These are phyloP conservation scores for Clarias magur DNA, from an alignment of 2,113 vertebrate genomes.

Conservation along the genomic window DNA sequence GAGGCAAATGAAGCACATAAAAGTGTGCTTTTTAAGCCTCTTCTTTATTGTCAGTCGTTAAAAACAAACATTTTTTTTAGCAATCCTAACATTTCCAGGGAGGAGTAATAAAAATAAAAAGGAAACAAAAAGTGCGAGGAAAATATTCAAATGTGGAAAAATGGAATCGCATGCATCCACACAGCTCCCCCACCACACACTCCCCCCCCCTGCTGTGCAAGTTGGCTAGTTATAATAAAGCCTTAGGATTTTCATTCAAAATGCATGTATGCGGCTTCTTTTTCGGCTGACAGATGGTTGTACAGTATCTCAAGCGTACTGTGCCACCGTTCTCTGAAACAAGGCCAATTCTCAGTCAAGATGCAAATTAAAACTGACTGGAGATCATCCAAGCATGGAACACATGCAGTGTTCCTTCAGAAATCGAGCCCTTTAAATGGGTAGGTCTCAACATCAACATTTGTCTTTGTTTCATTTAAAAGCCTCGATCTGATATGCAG, in stretches of 20 bases:
- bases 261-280: slow-evolving; percentile 33
- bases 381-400: slow-evolving; percentile 47
- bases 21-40: slow-evolving; percentile 24
- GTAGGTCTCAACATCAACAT: slow-evolving; percentile 27
- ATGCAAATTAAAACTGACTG: slow-evolving; percentile 45
- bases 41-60: slow-evolving; percentile 31
- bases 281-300: slow-evolving; percentile 47
- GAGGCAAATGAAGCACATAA: slow-evolving; percentile 32
- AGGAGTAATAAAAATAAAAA: slow-evolving; percentile 22
- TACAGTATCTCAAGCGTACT: slow-evolving; percentile 41
- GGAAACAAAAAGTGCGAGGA: slow-evolving; percentile 7
- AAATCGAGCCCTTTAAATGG: slow-evolving; percentile 34
- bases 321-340: slow-evolving; percentile 45
- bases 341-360: slow-evolving; percentile 42
- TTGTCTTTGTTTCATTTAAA: slow-evolving; percentile 4
- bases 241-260: slow-evolving; percentile 43
- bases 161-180: not conserved
- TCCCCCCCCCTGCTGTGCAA: slow-evolving; percentile 2
- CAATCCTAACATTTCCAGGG: slow-evolving; percentile 33
- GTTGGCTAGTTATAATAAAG: slow-evolving; percentile 39
- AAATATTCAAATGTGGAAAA: slow-evolving; percentile 44
- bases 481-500: slow-evolving; percentile 16
- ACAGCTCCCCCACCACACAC: too few species aligned
- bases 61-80: slow-evolving; percentile 22
- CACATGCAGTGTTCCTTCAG: slow-evolving; percentile 33